Conservation (phyloP, 2,797 vertebrate species). For the Psittacula echo region DNA sequence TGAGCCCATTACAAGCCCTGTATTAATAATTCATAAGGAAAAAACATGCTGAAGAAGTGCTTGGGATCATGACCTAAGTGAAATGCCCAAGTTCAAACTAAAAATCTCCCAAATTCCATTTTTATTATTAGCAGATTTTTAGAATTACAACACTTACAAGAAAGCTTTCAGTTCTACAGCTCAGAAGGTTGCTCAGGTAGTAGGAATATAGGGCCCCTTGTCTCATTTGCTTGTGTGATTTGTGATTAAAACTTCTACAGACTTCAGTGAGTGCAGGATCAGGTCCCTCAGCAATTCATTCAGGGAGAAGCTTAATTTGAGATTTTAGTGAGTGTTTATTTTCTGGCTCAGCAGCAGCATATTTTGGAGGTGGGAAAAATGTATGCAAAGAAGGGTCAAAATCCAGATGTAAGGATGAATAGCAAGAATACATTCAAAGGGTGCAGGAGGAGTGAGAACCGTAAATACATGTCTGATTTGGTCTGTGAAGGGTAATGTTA, state of each 20-base stretch:
- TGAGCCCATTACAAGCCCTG: conserved; percentile 38
- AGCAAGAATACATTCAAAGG: conserved; percentile 27
- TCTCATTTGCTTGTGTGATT: conserved; percentile 25
- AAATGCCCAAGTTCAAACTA: conserved; percentile 46
- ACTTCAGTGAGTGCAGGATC: conserved; percentile 30
- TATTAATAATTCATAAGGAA: conserved; percentile 77
- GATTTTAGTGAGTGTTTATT: conserved; percentile 60
- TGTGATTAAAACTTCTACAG: conserved; percentile 44
- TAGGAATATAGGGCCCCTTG: conserved; percentile 10
- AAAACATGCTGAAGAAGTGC: conserved; percentile 54
- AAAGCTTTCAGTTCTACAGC: conserved; percentile 21
- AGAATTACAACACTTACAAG: conserved; percentile 53
- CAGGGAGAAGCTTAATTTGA: conserved; percentile 36
- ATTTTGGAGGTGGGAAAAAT: conserved; percentile 53
- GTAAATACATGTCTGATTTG: conserved; percentile 39
- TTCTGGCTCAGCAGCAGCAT: conserved; percentile 43
- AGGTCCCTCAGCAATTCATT: conserved; percentile 39
- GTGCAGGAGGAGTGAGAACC: conserved; percentile 30
- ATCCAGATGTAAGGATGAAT: conserved; percentile 46
- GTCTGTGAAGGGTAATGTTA: conserved; percentile 9
- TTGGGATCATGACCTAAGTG: conserved; percentile 68
- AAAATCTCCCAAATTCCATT: conserved; percentile 53
- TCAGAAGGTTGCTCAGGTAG: conserved; percentile 2
- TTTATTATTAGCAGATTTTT: conserved; percentile 65
- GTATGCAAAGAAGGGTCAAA: conserved; percentile 62